Conservation (phyloP, 35 echinoderm and acorn worm genomes). For the Chiridota heheva region DNA sequence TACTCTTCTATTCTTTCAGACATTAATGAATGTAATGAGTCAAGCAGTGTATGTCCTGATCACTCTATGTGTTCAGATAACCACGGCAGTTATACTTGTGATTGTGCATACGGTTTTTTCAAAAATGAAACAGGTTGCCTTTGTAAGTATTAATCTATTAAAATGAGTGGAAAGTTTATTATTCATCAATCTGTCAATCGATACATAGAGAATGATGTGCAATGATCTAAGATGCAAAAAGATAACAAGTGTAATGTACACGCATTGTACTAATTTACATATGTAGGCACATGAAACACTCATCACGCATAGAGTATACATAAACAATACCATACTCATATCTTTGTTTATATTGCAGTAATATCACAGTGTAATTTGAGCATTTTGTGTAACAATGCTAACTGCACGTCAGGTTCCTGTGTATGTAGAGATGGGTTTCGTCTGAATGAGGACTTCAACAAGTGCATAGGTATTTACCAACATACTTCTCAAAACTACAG, state of each 20-base stretch:
- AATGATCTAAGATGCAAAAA: too few relatives aligned
- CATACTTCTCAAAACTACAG: too few relatives aligned
- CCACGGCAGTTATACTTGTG: constrained; percentile 37
- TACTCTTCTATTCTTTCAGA: constrained; percentile 16
- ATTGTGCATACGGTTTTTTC: constrained; percentile 24
- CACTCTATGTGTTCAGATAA: constrained; percentile 12
- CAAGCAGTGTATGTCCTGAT: background rate
- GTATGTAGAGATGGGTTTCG: constrained; percentile 27
- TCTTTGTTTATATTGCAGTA: too few relatives aligned
- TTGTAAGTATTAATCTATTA: constrained; percentile 24
- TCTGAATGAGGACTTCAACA: background rate
- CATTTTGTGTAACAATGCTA: background rate
- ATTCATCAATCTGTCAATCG: too few relatives aligned
- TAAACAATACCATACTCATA: too few relatives aligned
- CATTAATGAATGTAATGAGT: constrained; percentile 46
- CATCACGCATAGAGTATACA: too few relatives aligned
- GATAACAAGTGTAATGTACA: too few relatives aligned
- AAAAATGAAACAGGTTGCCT: constrained; percentile 15
- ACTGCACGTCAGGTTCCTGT: constrained; percentile 9
- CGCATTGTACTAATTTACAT: too few relatives aligned
- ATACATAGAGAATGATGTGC: too few relatives aligned
- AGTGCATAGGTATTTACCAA: constrained; percentile 34
- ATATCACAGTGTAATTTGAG: constrained; percentile 33
- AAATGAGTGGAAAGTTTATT: too few relatives aligned
- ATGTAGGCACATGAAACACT: too few relatives aligned